phyloP scores from a whole-genome alignment of 2,888 invertebrate species.

The Tipula confusa region DNA sequence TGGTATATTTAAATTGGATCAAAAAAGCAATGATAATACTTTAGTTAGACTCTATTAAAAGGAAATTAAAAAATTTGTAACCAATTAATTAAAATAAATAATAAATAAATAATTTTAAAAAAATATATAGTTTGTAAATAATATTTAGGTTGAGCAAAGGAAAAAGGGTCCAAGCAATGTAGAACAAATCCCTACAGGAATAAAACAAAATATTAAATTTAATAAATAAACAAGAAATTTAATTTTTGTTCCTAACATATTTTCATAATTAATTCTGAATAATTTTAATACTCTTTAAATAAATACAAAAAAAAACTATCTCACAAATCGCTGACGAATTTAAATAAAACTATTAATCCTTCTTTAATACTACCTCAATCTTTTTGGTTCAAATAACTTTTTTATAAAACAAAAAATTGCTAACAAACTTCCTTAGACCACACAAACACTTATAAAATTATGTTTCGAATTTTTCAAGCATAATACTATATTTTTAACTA shows the following conservation, averaged over 20 bases:
- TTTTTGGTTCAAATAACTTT: not conserved
- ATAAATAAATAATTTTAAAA: not conserved
- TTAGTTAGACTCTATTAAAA: not conserved
- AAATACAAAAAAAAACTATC: not conserved
- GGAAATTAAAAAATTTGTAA: conserved; percentile 8
- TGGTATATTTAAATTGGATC: conserved; percentile 20
- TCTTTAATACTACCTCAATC: not conserved
- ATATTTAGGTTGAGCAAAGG: conserved; percentile 30
- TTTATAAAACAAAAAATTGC: not conserved
- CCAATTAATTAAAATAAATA: not conserved
- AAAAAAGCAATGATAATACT: conserved; percentile 28
- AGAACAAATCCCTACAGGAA: conserved; percentile 31
- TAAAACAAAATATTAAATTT: not conserved
- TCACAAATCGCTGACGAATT: not conserved
- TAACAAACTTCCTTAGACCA: not conserved
- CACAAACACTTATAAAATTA: not conserved
- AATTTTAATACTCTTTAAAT: not conserved
- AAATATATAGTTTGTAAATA: not conserved
- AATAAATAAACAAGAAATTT: conserved; percentile 3
- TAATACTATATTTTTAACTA: not conserved
- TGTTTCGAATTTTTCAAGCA: conserved; percentile 35
- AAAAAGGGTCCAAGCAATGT: conserved; percentile 32
- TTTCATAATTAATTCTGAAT: not conserved
- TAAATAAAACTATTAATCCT: not conserved
- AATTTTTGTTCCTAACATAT: not conserved